Conservation (phyloP, 1,140 invertebrate genomes). For the Drosophila nasuta region DNA sequence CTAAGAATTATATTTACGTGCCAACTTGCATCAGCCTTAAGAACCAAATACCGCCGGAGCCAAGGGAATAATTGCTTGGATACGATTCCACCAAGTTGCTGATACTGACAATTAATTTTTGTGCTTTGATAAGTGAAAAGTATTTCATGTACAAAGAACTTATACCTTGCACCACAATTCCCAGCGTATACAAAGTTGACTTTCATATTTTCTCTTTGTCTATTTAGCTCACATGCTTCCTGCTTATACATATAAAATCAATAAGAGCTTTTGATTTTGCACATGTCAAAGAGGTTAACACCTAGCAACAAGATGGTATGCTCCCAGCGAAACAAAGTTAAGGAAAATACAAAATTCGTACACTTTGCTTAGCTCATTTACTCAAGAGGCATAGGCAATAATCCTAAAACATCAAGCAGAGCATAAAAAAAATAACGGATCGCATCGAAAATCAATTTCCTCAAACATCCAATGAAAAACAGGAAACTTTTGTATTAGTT, state of each 20-base stretch:
- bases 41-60: background rate
- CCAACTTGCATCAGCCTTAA: background rate
- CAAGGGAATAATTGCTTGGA: too few species aligned
- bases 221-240: too few species aligned
- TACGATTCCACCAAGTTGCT: too few species aligned
- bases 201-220: slow-evolving; percentile 12
- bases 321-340: background rate
- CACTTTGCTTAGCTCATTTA: too few species aligned
- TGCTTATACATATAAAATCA: slow-evolving; percentile 35
- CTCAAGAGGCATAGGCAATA: too few species aligned
- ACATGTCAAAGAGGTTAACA: slow-evolving; percentile 72
- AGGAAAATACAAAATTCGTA: too few species aligned
- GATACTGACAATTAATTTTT: too few species aligned
- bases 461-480: slow-evolving; percentile 67
- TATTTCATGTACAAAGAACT: too few species aligned
- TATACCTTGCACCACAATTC: too few species aligned
- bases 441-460: slow-evolving; percentile 79
- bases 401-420: slow-evolving; percentile 8
- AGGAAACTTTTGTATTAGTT: slow-evolving; percentile 68
- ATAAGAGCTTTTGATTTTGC: slow-evolving; percentile 61
- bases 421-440: slow-evolving; percentile 13
- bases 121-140: too few species aligned
- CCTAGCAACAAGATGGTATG: slow-evolving; percentile 40
- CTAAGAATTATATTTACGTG: too few species aligned
- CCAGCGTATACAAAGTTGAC: slow-evolving; percentile 1